Percentiles rank a stretch among this genome's conserved stretches.
Conservation (phyloP, 2,797 vertebrate species). For the Mormyrus proboscirostris region DNA sequence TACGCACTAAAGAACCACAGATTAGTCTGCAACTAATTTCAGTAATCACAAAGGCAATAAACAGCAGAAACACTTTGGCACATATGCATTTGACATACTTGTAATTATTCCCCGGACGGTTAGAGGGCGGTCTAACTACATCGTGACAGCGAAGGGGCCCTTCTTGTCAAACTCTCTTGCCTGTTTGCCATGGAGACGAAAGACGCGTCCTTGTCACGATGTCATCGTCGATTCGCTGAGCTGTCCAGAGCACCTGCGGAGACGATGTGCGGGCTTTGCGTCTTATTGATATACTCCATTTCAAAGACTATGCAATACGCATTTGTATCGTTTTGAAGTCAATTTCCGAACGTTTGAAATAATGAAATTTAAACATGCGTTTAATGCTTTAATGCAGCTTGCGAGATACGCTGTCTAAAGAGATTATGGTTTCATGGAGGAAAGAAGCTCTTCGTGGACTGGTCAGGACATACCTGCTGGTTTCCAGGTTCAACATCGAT, state of each 20-base stretch:
- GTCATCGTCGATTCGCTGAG: neutral
- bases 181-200: constrained; percentile 38
- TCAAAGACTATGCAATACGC: neutral
- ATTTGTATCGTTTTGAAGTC: neutral
- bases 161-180: neutral
- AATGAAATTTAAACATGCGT: neutral
- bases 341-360: neutral
- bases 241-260: neutral
- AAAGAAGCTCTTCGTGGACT: constrained; percentile 46
- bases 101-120: neutral
- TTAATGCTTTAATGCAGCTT: neutral
- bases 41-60: neutral
- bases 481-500: constrained; percentile 38
- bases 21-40: neutral
- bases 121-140: constrained; percentile 20
- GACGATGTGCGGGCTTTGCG: neutral
- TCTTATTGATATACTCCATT: neutral
- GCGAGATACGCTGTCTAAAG: neutral
- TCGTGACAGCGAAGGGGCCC: neutral
- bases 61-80: neutral
- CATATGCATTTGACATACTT: neutral
- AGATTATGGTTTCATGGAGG: constrained; percentile 44
- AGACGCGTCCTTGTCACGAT: neutral
- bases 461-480: constrained; percentile 45
- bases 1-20: neutral